phyloP scores from a whole-genome alignment of 1,140 invertebrate genomes.

The Ptiloglossa arizonensis region DNA sequence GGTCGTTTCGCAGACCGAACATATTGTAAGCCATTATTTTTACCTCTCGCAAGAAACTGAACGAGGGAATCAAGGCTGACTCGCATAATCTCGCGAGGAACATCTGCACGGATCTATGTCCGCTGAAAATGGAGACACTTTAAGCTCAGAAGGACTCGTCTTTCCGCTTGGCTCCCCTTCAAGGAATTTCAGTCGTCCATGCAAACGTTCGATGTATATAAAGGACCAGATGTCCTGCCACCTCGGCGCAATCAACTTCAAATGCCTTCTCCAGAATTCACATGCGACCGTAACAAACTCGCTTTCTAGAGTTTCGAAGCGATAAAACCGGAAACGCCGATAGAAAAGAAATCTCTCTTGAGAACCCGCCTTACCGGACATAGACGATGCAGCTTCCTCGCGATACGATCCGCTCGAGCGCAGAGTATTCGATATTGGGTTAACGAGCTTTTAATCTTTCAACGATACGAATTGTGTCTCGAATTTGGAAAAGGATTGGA shows the following conservation, averaged over 20 bases:
- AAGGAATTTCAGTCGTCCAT: slow-evolving; percentile 59
- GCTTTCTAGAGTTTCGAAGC: slow-evolving; percentile 35
- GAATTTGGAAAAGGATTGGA: too few relatives aligned
- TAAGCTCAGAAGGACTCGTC: slow-evolving; percentile 57
- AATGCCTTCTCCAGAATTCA: slow-evolving; percentile 63
- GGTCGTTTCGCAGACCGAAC: too few relatives aligned
- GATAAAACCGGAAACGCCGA: not conserved
- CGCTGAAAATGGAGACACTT: slow-evolving; percentile 56
- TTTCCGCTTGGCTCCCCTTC: slow-evolving; percentile 59
- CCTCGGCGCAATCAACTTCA: slow-evolving; percentile 64
- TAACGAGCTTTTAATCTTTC: too few relatives aligned
- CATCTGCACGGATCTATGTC: slow-evolving; percentile 58
- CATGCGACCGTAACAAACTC: slow-evolving; percentile 61
- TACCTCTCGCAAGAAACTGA: slow-evolving; percentile 22
- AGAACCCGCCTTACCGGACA: not conserved
- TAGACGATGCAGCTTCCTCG: slow-evolving; percentile 24
- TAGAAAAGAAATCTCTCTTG: slow-evolving; percentile 15
- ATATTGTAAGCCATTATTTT: too few relatives aligned
- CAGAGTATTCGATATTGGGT: too few relatives aligned
- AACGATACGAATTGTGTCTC: too few relatives aligned
- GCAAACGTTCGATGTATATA: slow-evolving; percentile 58
- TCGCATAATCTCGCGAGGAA: slow-evolving; percentile 52
- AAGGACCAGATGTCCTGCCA: slow-evolving; percentile 67
- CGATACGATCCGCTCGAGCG: too few relatives aligned
- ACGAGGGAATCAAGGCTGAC: slow-evolving; percentile 42